Base-by-base conservation (phyloP, 2,888 invertebrate species). In the Orthonychiurus folsomi region DNA sequence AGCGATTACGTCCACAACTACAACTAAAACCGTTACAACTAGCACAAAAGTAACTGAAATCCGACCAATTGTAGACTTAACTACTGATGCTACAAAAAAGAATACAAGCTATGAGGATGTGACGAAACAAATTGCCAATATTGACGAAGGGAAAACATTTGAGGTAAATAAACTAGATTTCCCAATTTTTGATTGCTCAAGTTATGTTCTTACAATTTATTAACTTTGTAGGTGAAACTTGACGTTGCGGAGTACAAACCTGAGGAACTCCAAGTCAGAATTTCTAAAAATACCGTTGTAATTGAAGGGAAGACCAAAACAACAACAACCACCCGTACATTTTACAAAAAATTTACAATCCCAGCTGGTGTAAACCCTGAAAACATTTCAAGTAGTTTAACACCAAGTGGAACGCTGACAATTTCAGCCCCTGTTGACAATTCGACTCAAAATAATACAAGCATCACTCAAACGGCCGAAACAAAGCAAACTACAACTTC, bases 401-500 rank as follows among this genome's bases (percentile, higher is more conserved):
- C 12, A 2, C 24, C 48, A 5, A 23, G 21, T 21, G 59, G 59
- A 20, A 20, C 3, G 5, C 50, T 59, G 5, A 48, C 24, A 2
- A 47, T 59, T 48, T 59, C 59, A 23, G 59, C 50, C 3, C 59
- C 59, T 15, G 47, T 59, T 23, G 59, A 55, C 5, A n/a, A n/a
- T n/a, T 52, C 21, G 20, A 9, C 5, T 52, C 21, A 5, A 52
- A 52, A 20, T 52, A n/a, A 47, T 47, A 5, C 3, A 52, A 52
- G 3, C 5, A 52, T 37, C 5, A 37, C 15, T 37, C 37, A 37
- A 37, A 15, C 5, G 15, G 37, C 15, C 37, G 37, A 37, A 15
- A 37, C 37, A 5, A 37, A 37, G 37, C 5, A 15, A 5, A 15
- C 15, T 37, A 37, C 37, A 37, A n/a, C n/a, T n/a, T n/a, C n/a